Base-by-base conservation (phyloP, 2,797 vertebrate species). In the Xerus rutilus region DNA sequence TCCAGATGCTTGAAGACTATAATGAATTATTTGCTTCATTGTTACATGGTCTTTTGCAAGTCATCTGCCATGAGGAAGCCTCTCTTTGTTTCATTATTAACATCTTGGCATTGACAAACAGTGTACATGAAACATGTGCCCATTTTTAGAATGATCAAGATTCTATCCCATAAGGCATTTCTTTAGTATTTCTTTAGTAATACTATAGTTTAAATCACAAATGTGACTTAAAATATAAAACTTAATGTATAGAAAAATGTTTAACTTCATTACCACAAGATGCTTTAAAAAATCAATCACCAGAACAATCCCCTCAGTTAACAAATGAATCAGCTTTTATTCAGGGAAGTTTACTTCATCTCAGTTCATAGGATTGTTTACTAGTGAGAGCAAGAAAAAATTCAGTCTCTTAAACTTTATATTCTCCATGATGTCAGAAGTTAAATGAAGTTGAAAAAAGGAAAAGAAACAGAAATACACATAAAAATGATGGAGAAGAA, bases 1-100 rank as follows among this genome's bases (percentile, higher is more conserved):
- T 89, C 15, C 67, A 91, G 47, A 89, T 95, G 59, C 21, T 93
- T 93, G 10, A 93, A 77, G 47, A 95, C 88, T 82, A 32, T 43
- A 90, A 93, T 67, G 69, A 89, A 86, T 76, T 78, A 83, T 67
- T 86, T 76, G 14, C 23, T 79, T 65, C 14, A 45, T 39, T 91
- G 54, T 93, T 95, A 88, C 17, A 45, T 6, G 2, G 4, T 54
- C 64, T 83, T 1, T 78, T 84, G 13, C 10, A 91, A 94, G 25
- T 84, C 52, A 32, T 57, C 17, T 79, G 39, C 54, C 30, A 64
- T 43, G 12, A 17, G 5, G 28, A 94, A 92, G 15, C 11, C 39
- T 74, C 57, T 57, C 10, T 94, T 93, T 88, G 18, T 72, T 23
- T 86, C 35, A 54, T 64, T 54, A 57, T 7, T 7, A 28, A 43